Evolutionary conservation across 2,797 vertebrate species (phyloP).

Genomic region (Helostoma temminkii): DNA sequence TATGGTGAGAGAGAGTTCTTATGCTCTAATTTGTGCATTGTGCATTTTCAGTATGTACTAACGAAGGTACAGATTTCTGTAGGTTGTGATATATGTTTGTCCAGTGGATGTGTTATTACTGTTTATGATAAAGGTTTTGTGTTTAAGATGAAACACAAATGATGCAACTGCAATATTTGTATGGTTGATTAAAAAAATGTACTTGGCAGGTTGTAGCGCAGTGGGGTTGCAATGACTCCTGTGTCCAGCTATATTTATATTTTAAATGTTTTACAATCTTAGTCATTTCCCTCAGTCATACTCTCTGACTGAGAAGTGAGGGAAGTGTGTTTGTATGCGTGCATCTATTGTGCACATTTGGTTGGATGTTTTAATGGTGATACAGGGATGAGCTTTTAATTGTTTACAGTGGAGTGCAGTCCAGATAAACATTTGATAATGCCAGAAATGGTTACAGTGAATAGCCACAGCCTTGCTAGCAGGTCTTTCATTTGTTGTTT

Average conservation of each 20-base stretch:
- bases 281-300: conserved; percentile 3
- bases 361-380: conserved; percentile 44
- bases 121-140: conserved; percentile 20
- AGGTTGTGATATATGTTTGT: conserved; percentile 2
- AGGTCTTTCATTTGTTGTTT: conserved; percentile 63
- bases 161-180: conserved; percentile 8
- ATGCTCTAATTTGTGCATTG: not conserved
- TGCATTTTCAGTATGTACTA: not conserved
- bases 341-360: conserved; percentile 49
- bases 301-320: conserved; percentile 34
- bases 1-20: conserved; percentile 87
- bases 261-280: conserved; percentile 14
- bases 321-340: conserved; percentile 30
- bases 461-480: conserved; percentile 30
- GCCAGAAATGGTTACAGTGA: conserved; percentile 40
- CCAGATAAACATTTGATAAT: conserved; percentile 62
- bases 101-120: conserved; percentile 7
- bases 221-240: not conserved
- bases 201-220: not conserved
- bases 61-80: conserved; percentile 15
- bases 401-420: conserved; percentile 37
- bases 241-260: conserved; percentile 22
- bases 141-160: conserved; percentile 11
- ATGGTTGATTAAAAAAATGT: too few relatives aligned
- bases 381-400: conserved; percentile 44